phyloP scores from a whole-genome alignment of 2,797 vertebrate species.

The Aselliscus stoliczkanus region DNA sequence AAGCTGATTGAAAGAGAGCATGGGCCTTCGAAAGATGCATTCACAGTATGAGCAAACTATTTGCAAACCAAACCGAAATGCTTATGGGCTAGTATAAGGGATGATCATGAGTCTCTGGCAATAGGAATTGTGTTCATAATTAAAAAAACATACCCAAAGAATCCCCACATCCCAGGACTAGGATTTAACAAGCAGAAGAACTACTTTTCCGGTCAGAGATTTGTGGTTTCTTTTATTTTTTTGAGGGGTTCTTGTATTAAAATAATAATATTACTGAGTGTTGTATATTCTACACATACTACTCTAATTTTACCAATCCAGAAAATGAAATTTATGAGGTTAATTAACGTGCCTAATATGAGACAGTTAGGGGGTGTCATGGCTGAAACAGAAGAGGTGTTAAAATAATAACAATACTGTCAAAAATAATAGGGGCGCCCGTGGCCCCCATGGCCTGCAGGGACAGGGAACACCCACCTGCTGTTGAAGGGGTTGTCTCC shows the following conservation, averaged over 20 bases:
- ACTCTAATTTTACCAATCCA: not conserved
- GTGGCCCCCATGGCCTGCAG: not conserved
- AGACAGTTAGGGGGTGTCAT: not conserved
- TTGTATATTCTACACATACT: not conserved
- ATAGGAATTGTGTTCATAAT: not conserved
- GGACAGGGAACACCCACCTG: constrained; percentile 82
- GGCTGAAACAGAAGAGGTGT: not conserved
- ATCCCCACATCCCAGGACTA: not conserved
- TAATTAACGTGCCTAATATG: not conserved
- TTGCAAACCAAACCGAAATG: not conserved
- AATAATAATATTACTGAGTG: not conserved
- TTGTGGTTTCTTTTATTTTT: not conserved
- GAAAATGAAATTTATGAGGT: not conserved
- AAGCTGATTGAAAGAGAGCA: not conserved
- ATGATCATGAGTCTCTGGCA: not conserved
- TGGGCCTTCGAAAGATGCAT: not conserved
- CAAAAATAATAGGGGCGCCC: not conserved
- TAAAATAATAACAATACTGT: not conserved
- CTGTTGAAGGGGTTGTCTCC: constrained; percentile 97
- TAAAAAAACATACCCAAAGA: not conserved
- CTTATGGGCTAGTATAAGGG: not conserved
- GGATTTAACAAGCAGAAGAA: not conserved
- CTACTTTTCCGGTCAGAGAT: not conserved
- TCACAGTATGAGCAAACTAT: not conserved
- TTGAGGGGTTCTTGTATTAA: not conserved